phyloP scores from a whole-genome alignment of 2,797 vertebrate species.

The Bovichtus diacanthus region DNA sequence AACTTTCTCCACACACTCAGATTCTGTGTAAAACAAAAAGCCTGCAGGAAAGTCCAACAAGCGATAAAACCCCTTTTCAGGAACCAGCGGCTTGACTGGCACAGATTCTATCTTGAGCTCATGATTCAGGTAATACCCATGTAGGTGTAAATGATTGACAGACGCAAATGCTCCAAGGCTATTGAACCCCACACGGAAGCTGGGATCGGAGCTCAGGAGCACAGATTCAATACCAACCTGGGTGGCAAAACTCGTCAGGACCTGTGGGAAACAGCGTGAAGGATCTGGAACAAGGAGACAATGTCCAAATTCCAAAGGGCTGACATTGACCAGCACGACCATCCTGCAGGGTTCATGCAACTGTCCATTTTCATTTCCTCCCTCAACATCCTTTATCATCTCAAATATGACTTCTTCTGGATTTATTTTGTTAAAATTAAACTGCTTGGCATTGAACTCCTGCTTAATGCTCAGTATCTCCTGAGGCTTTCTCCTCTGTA shows the following conservation, averaged over 20 bases:
- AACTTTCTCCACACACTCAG: constrained; percentile 68
- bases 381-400: constrained; percentile 64
- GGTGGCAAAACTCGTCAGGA: constrained; percentile 78
- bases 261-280: constrained; percentile 74
- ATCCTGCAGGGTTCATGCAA: constrained; percentile 49
- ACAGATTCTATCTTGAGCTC: constrained; percentile 86
- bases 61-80: constrained; percentile 73
- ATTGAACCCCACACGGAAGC: constrained; percentile 94
- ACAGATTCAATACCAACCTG: constrained; percentile 85
- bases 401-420: constrained; percentile 88
- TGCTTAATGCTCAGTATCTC: constrained; percentile 88
- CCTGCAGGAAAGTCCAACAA: constrained; percentile 84
- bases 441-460: constrained; percentile 85
- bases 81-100: constrained; percentile 77
- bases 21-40: constrained; percentile 88
- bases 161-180: constrained; percentile 94
- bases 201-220: constrained; percentile 89
- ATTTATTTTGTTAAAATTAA: constrained; percentile 91
- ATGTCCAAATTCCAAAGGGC: constrained; percentile 93
- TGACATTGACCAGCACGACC: constrained; percentile 91
- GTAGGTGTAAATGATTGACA: constrained; percentile 94
- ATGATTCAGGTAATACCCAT: constrained; percentile 89
- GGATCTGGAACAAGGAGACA: constrained; percentile 92
- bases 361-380: not conserved
- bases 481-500: constrained; percentile 89